These are phyloP conservation scores for Thereva nobilitata DNA, from an alignment of 2,888 invertebrate genomes.

Conservation along the genomic window DNA sequence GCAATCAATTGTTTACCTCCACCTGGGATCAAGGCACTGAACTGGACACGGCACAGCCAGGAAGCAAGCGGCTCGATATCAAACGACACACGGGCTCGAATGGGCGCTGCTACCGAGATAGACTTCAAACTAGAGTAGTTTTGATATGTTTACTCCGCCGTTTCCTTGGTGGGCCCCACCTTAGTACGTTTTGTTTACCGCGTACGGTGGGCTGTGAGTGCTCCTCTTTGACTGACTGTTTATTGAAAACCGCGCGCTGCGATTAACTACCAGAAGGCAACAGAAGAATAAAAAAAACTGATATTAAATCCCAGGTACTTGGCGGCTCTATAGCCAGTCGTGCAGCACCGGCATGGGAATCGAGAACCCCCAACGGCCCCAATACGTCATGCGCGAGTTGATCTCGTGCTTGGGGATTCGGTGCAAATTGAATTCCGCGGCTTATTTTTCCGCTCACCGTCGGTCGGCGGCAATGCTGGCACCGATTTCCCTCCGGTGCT, in stretches of 20 bases:
- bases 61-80: too few relatives aligned
- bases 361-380: background rate
- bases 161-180: slow-evolving; percentile 22
- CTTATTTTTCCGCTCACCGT: too few relatives aligned
- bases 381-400: slow-evolving; percentile 30
- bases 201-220: slow-evolving; percentile 7
- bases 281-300: slow-evolving; percentile 1
- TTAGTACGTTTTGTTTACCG: slow-evolving; percentile 25
- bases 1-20: too few relatives aligned
- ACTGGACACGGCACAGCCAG: too few relatives aligned
- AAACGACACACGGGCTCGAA: too few relatives aligned
- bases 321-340: background rate
- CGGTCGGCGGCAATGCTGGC: too few relatives aligned
- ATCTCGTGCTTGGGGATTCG: background rate
- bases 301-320: background rate
- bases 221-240: slow-evolving; percentile 18
- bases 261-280: background rate
- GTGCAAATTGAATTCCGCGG: too few relatives aligned
- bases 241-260: slow-evolving; percentile 17
- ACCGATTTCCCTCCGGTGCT: too few relatives aligned
- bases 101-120: too few relatives aligned
- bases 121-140: background rate
- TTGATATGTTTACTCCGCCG: slow-evolving; percentile 7
- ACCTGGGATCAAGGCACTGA: too few relatives aligned
- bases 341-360: slow-evolving; percentile 4